Evolutionary conservation across 2,797 vertebrate genomes (phyloP), one percentile per base, ranked within the genome.

Genomic region (Lates japonicus): DNA sequence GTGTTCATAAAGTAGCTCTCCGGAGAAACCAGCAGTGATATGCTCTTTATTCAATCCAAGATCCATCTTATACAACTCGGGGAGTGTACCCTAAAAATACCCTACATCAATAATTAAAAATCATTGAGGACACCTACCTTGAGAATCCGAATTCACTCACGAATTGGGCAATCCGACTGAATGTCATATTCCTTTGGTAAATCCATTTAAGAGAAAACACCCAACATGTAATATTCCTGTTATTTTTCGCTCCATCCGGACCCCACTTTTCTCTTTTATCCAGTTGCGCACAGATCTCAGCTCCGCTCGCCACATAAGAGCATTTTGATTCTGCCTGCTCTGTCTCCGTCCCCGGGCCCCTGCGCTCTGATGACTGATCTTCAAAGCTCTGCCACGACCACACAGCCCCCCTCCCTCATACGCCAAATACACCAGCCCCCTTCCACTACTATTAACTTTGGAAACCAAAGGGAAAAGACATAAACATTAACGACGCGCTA

Each of bases 301-400:
- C 73, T 90, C 89, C 84, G 84, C 78, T 92, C 89, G 54, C 84
- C 78, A 82, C 83, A 64, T 65, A 82, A 29, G 65, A 81, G 93
- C 95, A 83, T 95, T 95, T 90, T 69, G 80, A 79, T 74, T 89
- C 83, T 82, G 83, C 63, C 83, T 80, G 71, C 63, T 81, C 79
- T 77, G 85, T 83, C 78, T 92, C 84, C 82, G 93, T 93, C 89
- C 89, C 70, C 84, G 85, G 93, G 92, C 90, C 92, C 91, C 89
- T 86, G 88, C 71, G 89, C 92, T 92, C 92, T 92, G 95, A 88
- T 94, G 92, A 95, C 92, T 94, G 95, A 95, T 96, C 95, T 94
- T 95, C 94, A 96, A 94, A 96, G 94, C 94, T 91, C 76, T 89
- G 89, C 93, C 84, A 88, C 92, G 94, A 96, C 94, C 92, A 92